Conservation (phyloP, 2,797 vertebrate species). For the Chrosomus eos region DNA sequence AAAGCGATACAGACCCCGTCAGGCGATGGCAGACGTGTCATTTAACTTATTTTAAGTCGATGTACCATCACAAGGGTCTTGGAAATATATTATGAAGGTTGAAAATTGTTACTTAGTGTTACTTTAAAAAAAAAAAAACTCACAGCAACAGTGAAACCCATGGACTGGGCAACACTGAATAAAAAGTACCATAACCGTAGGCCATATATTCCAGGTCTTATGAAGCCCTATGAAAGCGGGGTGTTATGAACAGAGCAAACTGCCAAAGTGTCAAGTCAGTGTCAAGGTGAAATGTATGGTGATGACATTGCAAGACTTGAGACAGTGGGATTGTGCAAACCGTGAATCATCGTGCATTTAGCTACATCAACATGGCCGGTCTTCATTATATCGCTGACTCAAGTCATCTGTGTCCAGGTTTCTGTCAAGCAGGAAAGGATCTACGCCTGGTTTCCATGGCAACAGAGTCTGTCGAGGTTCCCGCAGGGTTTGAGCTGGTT, state of each 20-base stretch:
- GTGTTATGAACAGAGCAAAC: background rate
- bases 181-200: background rate
- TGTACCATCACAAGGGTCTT: no score
- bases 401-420: constrained; percentile 78
- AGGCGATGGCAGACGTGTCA: no score
- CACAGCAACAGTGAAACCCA: background rate
- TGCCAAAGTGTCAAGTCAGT: background rate
- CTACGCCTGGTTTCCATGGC: constrained; percentile 92
- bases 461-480: constrained; percentile 90
- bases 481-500: constrained; percentile 92
- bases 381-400: background rate
- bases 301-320: background rate
- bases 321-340: background rate
- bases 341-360: background rate
- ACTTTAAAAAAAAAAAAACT: no score
- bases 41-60: no score
- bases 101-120: no score
- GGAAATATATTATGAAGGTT: no score
- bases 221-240: background rate
- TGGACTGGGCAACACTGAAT: background rate
- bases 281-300: constrained; percentile 5
- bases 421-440: constrained; percentile 98
- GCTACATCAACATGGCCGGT: background rate
- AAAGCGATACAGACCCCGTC: no score
- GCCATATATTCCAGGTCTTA: background rate